A percentile compares a stretch with the other conserved stretches of the same genome.
Conservation (phyloP, 2,888 invertebrate genomes). For the Diarsia dahlii region DNA sequence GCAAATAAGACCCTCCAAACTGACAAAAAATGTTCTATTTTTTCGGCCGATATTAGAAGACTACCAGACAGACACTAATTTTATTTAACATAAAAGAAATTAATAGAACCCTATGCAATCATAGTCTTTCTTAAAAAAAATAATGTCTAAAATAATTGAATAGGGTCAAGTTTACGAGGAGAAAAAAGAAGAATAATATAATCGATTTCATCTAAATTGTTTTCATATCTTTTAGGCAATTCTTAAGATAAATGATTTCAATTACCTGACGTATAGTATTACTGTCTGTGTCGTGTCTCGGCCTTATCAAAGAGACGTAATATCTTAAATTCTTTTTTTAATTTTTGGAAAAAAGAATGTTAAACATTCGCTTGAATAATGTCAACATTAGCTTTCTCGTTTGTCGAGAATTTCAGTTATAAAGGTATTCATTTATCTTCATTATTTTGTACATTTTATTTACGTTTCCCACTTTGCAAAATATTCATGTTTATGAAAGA, state of each 20-base stretch:
- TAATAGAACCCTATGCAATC: too few species aligned
- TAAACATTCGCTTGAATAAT: conserved; percentile 12
- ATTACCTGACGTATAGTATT: conserved; percentile 12
- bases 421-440: background rate
- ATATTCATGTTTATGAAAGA: background rate
- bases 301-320: background rate
- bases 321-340: background rate
- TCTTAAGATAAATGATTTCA: conserved; percentile 14
- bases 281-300: background rate
- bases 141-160: too few species aligned
- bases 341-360: conserved; percentile 3
- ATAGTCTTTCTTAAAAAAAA: too few species aligned
- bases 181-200: too few species aligned
- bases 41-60: too few species aligned
- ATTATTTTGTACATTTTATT: conserved; percentile 24
- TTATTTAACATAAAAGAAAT: too few species aligned
- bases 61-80: too few species aligned
- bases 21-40: too few species aligned
- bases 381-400: conserved; percentile 8
- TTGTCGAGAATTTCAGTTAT: conserved; percentile 4
- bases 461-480: background rate
- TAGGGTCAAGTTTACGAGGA: too few species aligned
- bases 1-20: too few species aligned
- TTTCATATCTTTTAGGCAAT: background rate
- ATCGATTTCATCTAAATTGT: too few species aligned